phyloP scores from a whole-genome alignment of 1,140 invertebrate genomes.

The Magallana angulata region DNA sequence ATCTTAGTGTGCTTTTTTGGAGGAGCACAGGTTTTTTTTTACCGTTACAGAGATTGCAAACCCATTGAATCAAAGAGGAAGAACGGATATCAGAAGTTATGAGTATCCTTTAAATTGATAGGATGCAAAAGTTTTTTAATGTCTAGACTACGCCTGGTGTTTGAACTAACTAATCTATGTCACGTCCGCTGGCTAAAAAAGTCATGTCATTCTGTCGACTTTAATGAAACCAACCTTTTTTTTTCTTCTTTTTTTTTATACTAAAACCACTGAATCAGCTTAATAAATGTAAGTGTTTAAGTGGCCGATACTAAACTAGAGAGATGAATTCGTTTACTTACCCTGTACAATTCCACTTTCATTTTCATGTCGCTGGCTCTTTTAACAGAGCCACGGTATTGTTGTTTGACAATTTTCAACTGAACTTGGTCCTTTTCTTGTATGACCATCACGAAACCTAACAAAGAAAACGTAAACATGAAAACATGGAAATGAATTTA shows the following conservation, averaged over 20 bases:
- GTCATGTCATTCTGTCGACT: not conserved
- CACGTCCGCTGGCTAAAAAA: slow-evolving; percentile 7
- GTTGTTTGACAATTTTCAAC: slow-evolving; percentile 75
- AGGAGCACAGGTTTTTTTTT: too few relatives aligned
- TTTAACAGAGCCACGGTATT: slow-evolving; percentile 70
- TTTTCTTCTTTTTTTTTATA: not conserved
- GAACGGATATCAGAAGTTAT: not conserved
- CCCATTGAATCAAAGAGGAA: not conserved
- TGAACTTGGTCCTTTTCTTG: slow-evolving; percentile 75
- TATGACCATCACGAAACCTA: slow-evolving; percentile 76
- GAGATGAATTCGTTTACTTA: slow-evolving; percentile 52
- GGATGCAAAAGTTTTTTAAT: not conserved
- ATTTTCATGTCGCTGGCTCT: slow-evolving; percentile 70
- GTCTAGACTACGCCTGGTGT: slow-evolving; percentile 13
- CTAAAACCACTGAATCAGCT: not conserved
- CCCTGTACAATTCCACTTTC: slow-evolving; percentile 72
- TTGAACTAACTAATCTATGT: not conserved
- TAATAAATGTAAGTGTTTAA: not conserved
- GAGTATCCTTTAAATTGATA: not conserved
- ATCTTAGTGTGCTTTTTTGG: too few relatives aligned
- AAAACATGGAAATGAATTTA: too few relatives aligned
- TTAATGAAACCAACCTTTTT: not conserved
- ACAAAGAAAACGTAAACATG: slow-evolving; percentile 26
- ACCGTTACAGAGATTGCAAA: too few relatives aligned
- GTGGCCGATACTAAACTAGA: not conserved